Base-by-base conservation (phyloP, 2,888 invertebrate genomes). In the Dryobota labecula region DNA sequence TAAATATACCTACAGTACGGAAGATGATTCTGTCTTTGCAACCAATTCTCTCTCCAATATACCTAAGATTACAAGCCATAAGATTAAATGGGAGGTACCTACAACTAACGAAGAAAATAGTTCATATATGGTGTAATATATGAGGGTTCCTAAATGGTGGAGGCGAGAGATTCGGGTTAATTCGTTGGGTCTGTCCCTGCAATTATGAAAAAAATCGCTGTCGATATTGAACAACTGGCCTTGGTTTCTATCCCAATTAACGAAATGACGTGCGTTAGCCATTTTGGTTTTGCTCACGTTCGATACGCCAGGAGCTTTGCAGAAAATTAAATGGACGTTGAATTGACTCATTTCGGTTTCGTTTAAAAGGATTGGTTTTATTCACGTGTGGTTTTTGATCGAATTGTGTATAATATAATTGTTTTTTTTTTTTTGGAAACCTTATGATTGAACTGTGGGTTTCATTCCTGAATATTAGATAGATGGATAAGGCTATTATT, bases 221-320 rank as follows among this genome's bases (percentile, higher is more conserved):
- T 73, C 89, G 80, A 85, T 88, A 87, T 86, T 86, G 89, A 85
- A 81, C 88, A 86, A 85, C 82, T 85, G 86, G 83, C 80, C 82
- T 82, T 83, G 81, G 83, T 84, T 78, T 84, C 87, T 83, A 73
- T 86, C 83, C 83, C 90, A 91, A 90, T 91, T 91, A 89, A 86
- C 71, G 78, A 81, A 88, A 87, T 85, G 85, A 86, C 82, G 79
- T 85, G 73, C 82, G 86, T 81, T 80, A 38, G 83, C 85, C 83
- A 71, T 87, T 89, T 84, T 65, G 80, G 77, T 74, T 80, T 84
- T 70, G 78, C 72, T 62, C 81, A 80, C 73, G 74, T 82, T 77
- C 72, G 36, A 57, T 51, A 49, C 33, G 43, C 62, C 56, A 33
- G 70, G 71, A 76, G 76, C 78, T 70, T 60, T 67, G 64, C 53